These are phyloP conservation scores for Andricus curvator DNA, from an alignment of 2,888 invertebrate genomes.

Conservation along the genomic window DNA sequence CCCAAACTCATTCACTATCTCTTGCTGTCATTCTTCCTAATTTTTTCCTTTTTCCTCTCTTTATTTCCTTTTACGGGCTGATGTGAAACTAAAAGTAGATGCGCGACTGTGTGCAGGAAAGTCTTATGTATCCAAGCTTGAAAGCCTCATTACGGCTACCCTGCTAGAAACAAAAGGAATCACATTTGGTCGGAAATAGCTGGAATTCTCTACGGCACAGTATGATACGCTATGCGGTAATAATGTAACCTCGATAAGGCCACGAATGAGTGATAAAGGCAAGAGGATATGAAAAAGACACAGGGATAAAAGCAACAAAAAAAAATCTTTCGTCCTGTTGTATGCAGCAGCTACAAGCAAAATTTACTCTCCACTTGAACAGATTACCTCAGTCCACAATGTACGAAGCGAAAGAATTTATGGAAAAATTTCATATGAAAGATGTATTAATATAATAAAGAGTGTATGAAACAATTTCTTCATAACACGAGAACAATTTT, in stretches of 20 bases:
- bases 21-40: slow-evolving; percentile 22
- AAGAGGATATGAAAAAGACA: slow-evolving; percentile 1
- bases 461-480: background rate
- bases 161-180: slow-evolving; percentile 50
- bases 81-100: slow-evolving; percentile 43
- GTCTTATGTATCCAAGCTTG: slow-evolving; percentile 41
- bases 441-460: background rate
- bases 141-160: slow-evolving; percentile 54
- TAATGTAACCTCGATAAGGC: slow-evolving; percentile 34
- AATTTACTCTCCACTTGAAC: slow-evolving; percentile 22
- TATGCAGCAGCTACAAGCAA: background rate
- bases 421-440: background rate
- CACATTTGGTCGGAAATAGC: slow-evolving; percentile 46
- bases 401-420: background rate
- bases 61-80: slow-evolving; percentile 43
- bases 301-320: background rate
- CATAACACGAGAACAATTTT: background rate
- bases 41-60: slow-evolving; percentile 43
- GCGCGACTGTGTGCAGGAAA: slow-evolving; percentile 37
- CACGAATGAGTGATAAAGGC: slow-evolving; percentile 21
- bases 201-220: slow-evolving; percentile 43
- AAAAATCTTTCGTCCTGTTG: background rate
- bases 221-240: slow-evolving; percentile 30
- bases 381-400: background rate
- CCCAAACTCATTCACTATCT: slow-evolving; percentile 16